Conservation (phyloP, 2,888 invertebrate species). For the Drosophila recens region DNA sequence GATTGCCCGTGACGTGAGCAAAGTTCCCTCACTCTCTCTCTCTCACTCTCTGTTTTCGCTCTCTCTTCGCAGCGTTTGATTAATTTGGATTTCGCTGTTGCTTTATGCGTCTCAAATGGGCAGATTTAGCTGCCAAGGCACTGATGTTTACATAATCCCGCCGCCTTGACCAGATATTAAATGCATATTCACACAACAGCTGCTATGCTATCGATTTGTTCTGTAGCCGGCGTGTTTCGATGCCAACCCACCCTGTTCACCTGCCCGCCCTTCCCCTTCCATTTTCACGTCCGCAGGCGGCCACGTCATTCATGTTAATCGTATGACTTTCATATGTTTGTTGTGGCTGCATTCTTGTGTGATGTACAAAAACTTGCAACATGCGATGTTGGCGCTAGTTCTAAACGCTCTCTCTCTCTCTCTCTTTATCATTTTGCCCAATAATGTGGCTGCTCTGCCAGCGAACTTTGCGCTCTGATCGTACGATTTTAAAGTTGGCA, state of each 20-base stretch:
- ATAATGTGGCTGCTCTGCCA: conserved; percentile 21
- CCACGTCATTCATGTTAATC: conserved; percentile 57
- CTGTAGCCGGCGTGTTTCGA: conserved; percentile 52
- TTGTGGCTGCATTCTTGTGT: conserved; percentile 33
- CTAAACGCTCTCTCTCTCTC: conserved; percentile 19
- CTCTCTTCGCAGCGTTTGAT: conserved; percentile 30
- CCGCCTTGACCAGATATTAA: conserved; percentile 39
- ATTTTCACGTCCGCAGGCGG: conserved; percentile 12
- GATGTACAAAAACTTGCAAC: conserved; percentile 38
- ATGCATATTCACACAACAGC: conserved; percentile 46
- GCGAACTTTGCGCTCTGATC: conserved; percentile 62
- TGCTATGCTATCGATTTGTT: conserved; percentile 53
- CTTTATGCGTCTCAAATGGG: conserved; percentile 21
- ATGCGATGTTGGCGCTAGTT: conserved; percentile 19
- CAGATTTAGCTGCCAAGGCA: conserved; percentile 31
- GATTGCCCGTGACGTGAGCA: conserved; percentile 52
- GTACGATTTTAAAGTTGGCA: conserved; percentile 66
- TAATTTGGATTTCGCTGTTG: conserved; percentile 18
- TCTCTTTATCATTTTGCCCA: conserved; percentile 16
- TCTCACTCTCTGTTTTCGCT: conserved; percentile 3
- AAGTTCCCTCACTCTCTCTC: conserved; percentile 18
- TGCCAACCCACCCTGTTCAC: conserved; percentile 15
- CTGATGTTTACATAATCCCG: conserved; percentile 52
- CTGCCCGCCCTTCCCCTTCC: background rate
- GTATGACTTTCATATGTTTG: conserved; percentile 51